Base-by-base conservation (phyloP, 2,113 vertebrate species). In the Leptocoma aspasia region DNA sequence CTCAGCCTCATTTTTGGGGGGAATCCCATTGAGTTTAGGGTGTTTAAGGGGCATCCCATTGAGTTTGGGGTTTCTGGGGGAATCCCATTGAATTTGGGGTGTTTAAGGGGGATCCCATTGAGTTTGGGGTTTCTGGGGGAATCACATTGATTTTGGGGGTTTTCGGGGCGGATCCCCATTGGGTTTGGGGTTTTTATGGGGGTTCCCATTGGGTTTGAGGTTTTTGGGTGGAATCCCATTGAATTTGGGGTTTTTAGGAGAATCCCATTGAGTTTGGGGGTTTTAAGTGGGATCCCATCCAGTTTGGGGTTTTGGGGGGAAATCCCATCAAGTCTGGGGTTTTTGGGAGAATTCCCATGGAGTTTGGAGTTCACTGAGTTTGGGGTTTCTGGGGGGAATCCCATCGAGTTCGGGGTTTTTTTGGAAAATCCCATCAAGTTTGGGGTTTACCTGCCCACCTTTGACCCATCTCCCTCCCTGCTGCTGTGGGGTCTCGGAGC, bases 211-310 rank as follows among this genome's bases (percentile, higher is more conserved):
- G 1, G 5, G 2, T 50, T 16, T 30, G 23, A 44, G 60, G 11
- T 24, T 41, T 23, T 39, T 10, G 21, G 7, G 12, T 7, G 11
- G 5, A 24, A 27, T 35, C 44, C 44, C 18, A 11, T 15, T 0
- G 1, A 35, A 4, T 49, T 6, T 20, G 12, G 44, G 15, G 8
- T 18, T 70, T 69, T 16, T 8, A 7, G 2, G 8, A 2, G 3
- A 35, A 6, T 22, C 19, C 10, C 24, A 16, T 22, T 4, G 2
- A 31, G 3, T 64, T 15, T 64, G 20, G 21, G 30, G 7, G 22
- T 44, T 64, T 23, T 31, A 5, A 13, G 13, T 4, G 39, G 4
- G 7, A 17, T 31, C 39, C 28, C 39, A n/a, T n/a, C n/a, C n/a
- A 64, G 28, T 42, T 27, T 35, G 33, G 39, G 17, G 3, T 35